Conservation (phyloP, 2,888 invertebrate species). For the Tubulanus polymorphus region DNA sequence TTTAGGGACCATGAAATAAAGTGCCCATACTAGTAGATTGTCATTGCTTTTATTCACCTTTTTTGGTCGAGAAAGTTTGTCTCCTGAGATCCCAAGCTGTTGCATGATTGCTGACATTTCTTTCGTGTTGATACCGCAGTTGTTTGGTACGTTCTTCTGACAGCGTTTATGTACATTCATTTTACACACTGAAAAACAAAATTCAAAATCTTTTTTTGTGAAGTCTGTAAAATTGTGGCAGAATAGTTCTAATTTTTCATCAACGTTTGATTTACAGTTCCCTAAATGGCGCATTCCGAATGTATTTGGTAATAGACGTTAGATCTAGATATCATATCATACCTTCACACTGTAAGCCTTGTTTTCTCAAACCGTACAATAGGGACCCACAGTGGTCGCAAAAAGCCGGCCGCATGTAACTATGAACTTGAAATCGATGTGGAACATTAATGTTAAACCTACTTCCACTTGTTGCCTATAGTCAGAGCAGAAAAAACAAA, state of each 20-base stretch:
- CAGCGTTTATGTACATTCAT: conserved; percentile 99
- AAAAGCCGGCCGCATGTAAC: conserved; percentile 96
- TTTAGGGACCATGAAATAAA: too few relatives aligned
- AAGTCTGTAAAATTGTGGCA: too few relatives aligned
- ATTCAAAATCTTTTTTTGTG: too few relatives aligned
- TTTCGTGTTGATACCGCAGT: conserved; percentile 97
- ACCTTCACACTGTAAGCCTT: conserved; percentile 95
- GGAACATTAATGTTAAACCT: conserved; percentile 98
- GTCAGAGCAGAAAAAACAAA: neutral
- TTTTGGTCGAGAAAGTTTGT: conserved; percentile 39
- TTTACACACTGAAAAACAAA: conserved; percentile 69
- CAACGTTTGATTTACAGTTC: too few relatives aligned
- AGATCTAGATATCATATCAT: too few relatives aligned
- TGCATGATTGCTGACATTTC: conserved; percentile 90
- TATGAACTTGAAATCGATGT: conserved; percentile 87
- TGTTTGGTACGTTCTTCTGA: conserved; percentile 98
- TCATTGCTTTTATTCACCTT: too few relatives aligned
- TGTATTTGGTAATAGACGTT: too few relatives aligned
- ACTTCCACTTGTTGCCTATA: conserved; percentile 32
- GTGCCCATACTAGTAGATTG: too few relatives aligned
- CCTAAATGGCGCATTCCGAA: too few relatives aligned
- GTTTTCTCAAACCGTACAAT: conserved; percentile 91
- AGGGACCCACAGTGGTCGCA: conserved; percentile 99
- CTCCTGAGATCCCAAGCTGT: conserved; percentile 72
- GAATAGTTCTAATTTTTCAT: too few relatives aligned